A percentile compares a stretch with the other conserved stretches of the same genome.
Evolutionary conservation across 1,140 invertebrate species (phyloP).

Genomic region (Heliconius congener): DNA sequence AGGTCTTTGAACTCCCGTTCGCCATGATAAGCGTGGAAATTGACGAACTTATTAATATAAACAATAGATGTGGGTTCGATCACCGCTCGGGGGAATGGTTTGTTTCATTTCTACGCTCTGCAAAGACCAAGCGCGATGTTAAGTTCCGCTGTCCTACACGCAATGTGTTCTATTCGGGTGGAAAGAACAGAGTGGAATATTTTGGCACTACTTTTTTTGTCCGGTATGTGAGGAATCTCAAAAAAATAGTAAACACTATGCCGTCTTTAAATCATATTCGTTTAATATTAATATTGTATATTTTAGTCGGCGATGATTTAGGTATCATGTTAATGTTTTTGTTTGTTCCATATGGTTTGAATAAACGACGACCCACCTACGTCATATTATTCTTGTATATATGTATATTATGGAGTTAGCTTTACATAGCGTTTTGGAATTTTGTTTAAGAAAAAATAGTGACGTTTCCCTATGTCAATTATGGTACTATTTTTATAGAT

Average conservation of each 20-base stretch:
- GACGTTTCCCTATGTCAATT: too few relatives aligned
- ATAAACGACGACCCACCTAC: neutral
- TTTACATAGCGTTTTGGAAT: neutral
- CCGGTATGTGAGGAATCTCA: too few relatives aligned
- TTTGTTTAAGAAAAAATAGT: neutral
- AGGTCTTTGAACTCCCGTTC: constrained; percentile 51
- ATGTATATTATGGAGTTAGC: neutral
- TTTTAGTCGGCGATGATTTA: constrained; percentile 11
- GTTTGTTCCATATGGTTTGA: constrained; percentile 11
- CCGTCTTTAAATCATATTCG: constrained; percentile 18
- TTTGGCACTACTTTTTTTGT: too few relatives aligned
- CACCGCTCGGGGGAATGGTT: too few relatives aligned
- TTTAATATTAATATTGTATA: constrained; percentile 30
- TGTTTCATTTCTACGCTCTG: too few relatives aligned
- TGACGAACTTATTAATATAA: constrained; percentile 51
- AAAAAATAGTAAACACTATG: constrained; percentile 44
- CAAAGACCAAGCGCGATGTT: too few relatives aligned
- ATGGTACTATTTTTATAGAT: too few relatives aligned
- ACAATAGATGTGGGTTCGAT: constrained; percentile 25
- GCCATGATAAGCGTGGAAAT: constrained; percentile 50
- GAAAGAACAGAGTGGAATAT: too few relatives aligned
- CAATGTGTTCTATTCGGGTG: too few relatives aligned
- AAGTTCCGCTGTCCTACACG: too few relatives aligned
- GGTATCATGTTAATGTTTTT: constrained; percentile 5
- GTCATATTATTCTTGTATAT: neutral